Evolutionary conservation across 1,140 invertebrate species (phyloP), one percentile per base, ranked within the genome.

Genomic region (Pseudomyrmex pallidus): DNA sequence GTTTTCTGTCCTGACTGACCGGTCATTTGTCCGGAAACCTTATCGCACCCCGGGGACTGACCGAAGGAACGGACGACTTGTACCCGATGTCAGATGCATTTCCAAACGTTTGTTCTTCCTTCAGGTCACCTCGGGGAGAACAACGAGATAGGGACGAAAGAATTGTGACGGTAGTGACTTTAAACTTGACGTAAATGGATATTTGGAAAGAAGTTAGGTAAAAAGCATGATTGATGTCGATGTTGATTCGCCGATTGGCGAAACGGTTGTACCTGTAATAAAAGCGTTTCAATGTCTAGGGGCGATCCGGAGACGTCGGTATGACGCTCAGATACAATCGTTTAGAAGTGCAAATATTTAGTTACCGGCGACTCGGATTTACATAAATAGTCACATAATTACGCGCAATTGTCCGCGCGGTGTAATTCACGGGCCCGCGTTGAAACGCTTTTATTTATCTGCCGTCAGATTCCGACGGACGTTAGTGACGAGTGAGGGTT

Each of bases 1-100:
- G 89, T 92, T 91, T 91, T 90, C 90, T 85, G 87, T 90, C 76
- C 86, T 86, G 87, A 85, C 86, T 87, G 88, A 90, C 88, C 87
- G 88, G 90, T 92, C 92, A 92, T 93, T 93, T 93, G 92, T 93
- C 90, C 89, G 64, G 64, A 68, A 80, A 90, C 74, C 87, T 92
- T 93, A 93, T 93, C 92, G 92, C 85, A 90, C 92, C 90, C 92
- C 50, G 61, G 92, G 89, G 92, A 90, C 87, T 22, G 85, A n/a
- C 59, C 76, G 22, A 74, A 87, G 74, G 74, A 84, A 64, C 46
- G 17, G 64, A 35, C 82, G 86, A 63, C 84, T 83, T 86, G 87
- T 86, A 77, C 22, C 61, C 68, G 84, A 86, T 83, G 84, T 88
- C 73, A 25, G 66, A 89, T 77, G 87, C 87, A 76, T 89, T 89